Base-by-base conservation (phyloP, 2,888 invertebrate species). In the Eudasyphora cyanicolor region DNA sequence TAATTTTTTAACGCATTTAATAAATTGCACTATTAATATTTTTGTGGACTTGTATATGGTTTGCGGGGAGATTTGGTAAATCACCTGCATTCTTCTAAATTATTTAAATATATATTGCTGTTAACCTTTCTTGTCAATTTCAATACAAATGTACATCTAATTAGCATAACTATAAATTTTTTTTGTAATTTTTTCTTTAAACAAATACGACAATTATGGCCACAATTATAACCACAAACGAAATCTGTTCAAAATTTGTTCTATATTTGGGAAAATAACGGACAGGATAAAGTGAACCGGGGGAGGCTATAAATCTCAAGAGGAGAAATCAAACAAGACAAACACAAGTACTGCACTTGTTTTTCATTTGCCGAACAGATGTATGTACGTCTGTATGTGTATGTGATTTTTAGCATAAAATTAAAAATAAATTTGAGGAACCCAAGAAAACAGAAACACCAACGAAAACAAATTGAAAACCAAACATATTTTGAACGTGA, bases 341-440 rank as follows among this genome's bases (percentile, higher is more conserved):
- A 21, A 54, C 54, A 60, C 19, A 60, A n/a, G n/a, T 29, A 60
- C 7, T 3, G n/a, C 29, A n/a, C 24, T n/a, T 29, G 14, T 12
- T 27, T 2, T 27, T 57, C 14, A 14, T 12, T 5, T 4, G 3
- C 7, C n/a, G 14, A 1, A 29, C n/a, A 29, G 19, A 21, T n/a
- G 32, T 7, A 64, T 64, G 64, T 64, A 17, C 35, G 8, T 38
- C 12, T 19, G 24, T 32, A 27, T 60, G 12, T 60, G 60, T n/a
- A 14, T 29, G 21, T 42, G 27, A 21, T 69, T 7, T 32, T 57
- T 12, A 29, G 75, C 51, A 71, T 62, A 64, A 21, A 17, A 49
- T 79, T 83, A 81, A 81, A 84, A 84, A 84, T 84, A 84, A 75
- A 70, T 51, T 21, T 51, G 71, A 81, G 71, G 67, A 84, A 71